Evolutionary conservation across 2,797 vertebrate species (phyloP), one percentile per base, ranked within the genome.

Genomic region (Gymnoscopelus braueri): DNA sequence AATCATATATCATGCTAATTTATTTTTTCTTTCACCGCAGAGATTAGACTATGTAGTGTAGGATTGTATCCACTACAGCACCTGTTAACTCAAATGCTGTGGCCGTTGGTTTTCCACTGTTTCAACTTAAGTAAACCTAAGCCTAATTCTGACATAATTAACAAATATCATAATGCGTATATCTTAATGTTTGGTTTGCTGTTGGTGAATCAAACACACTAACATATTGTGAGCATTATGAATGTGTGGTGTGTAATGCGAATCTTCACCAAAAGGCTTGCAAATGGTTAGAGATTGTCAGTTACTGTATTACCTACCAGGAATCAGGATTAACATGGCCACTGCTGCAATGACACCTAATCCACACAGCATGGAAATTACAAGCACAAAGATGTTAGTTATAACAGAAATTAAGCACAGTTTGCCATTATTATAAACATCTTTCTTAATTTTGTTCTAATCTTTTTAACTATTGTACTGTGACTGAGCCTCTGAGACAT

Each of bases 311-410:
- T 62, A 95, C 96, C 95, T 94, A 96, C 96, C 95, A 94, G 89
- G 93, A 86, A 93, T 89, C 85, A 90, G 89, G 87, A 90, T 83
- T 56, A 90, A 88, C 88, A 83, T 85, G 83, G 90, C 97, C 94
- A 98, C 91, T 96, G 96, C 94, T 97, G 96, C 93, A 98, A 95
- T 85, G 96, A 96, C 94, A 98, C 95, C 97, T 98, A 93, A 54
- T 88, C 71, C 86, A 92, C 90, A 90, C 88, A 19, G 92, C 82
- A 86, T 84, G 90, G 81, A 92, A 84, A 87, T 0, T 50, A 80
- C 12, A 79, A 63, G 68, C 2, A 62, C 77, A 44, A 44, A 65
- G 24, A 51, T 86, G 15, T 67, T 63, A 68, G 19, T 4, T 39
- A 66, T 4, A 13, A 64, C 12, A 35, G 35, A 60, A 13, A 39